Conservation (phyloP, 2,797 vertebrate genomes). For the Decapterus maruadsi region DNA sequence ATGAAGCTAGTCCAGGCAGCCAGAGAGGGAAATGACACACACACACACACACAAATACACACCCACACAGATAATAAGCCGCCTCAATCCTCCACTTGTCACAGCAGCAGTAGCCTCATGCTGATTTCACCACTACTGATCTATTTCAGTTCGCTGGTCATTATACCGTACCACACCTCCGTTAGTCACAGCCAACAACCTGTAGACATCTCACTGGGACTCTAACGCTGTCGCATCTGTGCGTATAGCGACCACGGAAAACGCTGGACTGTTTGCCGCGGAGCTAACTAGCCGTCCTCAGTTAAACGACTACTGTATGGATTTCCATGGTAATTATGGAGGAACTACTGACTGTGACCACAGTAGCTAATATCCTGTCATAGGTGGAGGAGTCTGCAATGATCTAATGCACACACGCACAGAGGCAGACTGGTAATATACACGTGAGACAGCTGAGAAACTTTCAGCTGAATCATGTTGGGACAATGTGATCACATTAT, state of each 20-base stretch:
- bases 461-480: neutral
- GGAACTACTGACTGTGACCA: slow-evolving; percentile 16
- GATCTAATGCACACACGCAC: neutral
- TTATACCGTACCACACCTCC: slow-evolving; percentile 46
- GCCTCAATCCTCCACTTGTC: slow-evolving; percentile 49
- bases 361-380: neutral
- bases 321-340: slow-evolving; percentile 20
- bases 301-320: neutral
- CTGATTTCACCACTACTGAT: slow-evolving; percentile 55
- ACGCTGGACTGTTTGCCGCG: slow-evolving; percentile 11
- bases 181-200: slow-evolving; percentile 54
- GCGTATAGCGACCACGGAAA: slow-evolving; percentile 26
- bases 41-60: slow-evolving; percentile 13
- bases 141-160: slow-evolving; percentile 59
- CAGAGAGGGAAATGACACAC: slow-evolving; percentile 11
- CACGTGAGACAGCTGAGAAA: too few relatives aligned
- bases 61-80: slow-evolving; percentile 52
- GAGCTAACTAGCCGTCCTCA: slow-evolving; percentile 20
- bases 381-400: neutral
- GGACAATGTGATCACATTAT: too few relatives aligned
- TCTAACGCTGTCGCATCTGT: slow-evolving; percentile 9
- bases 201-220: slow-evolving; percentile 31
- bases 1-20: slow-evolving; percentile 49
- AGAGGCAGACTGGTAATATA: too few relatives aligned
- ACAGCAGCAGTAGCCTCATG: slow-evolving; percentile 49